Base-by-base conservation (phyloP, 2,888 invertebrate genomes). In the Galerucella pusilla region DNA sequence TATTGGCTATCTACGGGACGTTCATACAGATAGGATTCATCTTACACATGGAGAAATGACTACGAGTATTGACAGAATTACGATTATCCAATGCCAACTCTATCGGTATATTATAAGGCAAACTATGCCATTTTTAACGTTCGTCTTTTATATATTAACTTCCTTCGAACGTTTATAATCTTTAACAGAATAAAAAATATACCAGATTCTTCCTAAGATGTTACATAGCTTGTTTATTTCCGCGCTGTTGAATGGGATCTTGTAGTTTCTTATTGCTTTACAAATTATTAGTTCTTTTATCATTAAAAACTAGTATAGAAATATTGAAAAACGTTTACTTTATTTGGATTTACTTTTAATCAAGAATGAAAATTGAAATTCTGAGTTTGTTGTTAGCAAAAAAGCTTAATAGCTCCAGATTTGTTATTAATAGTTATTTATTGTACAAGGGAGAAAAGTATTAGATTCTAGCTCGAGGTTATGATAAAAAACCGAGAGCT, bases 1-100 rank as follows among this genome's bases (percentile, higher is more conserved):
- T 74, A 84, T 85, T 85, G 84, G 77, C 86, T 85, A 84, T 85
- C 81, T 85, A 84, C 75, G 84, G 85, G 71, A 76, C 70, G 72
- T 49, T 57, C 73, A 76, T 73, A 81, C 83, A 82, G 81, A 83
- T 80, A 78, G 77, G 80, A 81, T 77, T 80, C 67, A 75, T 80
- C 81, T 81, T 82, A 78, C 71, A 81, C 81, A 83, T 81, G 82
- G 82, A 80, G 77, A 81, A 80, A 80, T 79, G 80, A 80, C 79
- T 77, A 71, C 71, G 77, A 73, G 77, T 84, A 82, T 65, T 83
- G 84, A 84, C 81, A 84, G 84, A 83, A 77, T 79, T 84, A 84
- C 84, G 83, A 81, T 83, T 80, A 84, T 84, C 83, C 82, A 81
- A 84, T 84, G 81, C 84, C 66, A 68, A 68, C 75, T 79, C 78